phyloP scores from a whole-genome alignment of 2,113 vertebrate species.

The Cepphus grylle region DNA sequence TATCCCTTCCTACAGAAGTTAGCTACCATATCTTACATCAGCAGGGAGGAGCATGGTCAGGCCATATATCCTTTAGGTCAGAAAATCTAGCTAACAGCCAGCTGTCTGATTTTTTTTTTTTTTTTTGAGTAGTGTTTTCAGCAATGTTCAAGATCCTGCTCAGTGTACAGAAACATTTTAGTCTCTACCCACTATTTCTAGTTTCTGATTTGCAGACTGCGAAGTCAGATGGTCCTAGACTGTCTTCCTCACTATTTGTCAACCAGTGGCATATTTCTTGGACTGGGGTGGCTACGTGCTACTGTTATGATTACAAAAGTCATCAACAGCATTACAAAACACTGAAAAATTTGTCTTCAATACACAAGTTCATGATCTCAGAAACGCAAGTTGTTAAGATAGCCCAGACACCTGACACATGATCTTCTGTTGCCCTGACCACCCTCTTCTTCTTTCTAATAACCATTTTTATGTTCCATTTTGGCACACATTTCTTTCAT shows the following conservation, averaged over 20 bases:
- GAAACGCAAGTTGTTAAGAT: not conserved
- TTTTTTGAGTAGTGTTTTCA: not conserved
- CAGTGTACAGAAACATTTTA: not conserved
- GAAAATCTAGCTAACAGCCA: not conserved
- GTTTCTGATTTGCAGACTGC: not conserved
- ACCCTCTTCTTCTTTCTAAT: not conserved
- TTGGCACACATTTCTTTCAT: not conserved
- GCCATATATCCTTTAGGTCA: not conserved
- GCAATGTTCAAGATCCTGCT: not conserved
- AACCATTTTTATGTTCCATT: not conserved
- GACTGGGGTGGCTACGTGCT: accelerated
- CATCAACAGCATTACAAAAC: not conserved
- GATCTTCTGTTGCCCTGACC: not conserved
- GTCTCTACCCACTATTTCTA: not conserved
- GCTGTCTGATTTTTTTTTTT: not conserved
- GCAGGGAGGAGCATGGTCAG: not conserved
- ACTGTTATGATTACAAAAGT: not conserved
- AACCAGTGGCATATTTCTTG: not conserved
- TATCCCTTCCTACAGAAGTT: not conserved
- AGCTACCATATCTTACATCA: not conserved
- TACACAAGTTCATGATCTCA: not conserved
- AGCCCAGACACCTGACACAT: not conserved
- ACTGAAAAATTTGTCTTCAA: not conserved
- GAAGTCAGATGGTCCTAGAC: not conserved
- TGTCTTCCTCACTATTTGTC: not conserved